These are phyloP conservation scores for Cathartes aura DNA, from an alignment of 2,113 vertebrate genomes.

Conservation along the genomic window DNA sequence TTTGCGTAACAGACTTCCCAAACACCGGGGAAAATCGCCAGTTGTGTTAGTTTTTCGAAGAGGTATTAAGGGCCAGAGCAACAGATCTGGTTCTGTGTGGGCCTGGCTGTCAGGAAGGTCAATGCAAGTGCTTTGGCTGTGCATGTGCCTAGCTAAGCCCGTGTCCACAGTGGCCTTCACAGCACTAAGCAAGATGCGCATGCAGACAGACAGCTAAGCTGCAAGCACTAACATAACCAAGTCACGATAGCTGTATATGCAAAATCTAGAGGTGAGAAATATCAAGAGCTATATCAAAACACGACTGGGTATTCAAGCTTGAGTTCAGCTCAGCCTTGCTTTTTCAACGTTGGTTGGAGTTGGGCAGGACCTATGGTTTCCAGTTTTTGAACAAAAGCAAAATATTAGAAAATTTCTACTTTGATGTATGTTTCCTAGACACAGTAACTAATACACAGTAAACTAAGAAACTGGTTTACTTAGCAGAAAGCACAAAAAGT, in stretches of 20 bases:
- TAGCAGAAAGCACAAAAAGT: background rate
- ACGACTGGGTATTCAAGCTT: background rate
- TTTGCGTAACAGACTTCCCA: background rate
- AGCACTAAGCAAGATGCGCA: background rate
- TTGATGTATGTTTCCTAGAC: background rate
- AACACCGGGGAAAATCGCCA: background rate
- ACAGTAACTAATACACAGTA: background rate
- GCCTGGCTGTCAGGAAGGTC: background rate
- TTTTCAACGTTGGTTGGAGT: background rate
- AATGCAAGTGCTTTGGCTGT: background rate
- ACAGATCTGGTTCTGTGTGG: background rate
- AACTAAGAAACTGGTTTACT: background rate
- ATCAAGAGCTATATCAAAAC: background rate
- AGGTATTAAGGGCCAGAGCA: background rate
- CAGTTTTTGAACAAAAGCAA: background rate
- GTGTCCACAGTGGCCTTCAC: background rate
- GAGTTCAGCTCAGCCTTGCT: background rate
- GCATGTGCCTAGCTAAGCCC: background rate
- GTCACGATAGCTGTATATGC: background rate
- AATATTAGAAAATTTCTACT: background rate
- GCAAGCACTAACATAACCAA: fast-evolving
- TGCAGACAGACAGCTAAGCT: background rate
- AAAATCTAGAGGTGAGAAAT: background rate
- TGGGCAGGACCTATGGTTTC: background rate
- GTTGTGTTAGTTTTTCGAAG: background rate